phyloP scores from a whole-genome alignment of 2,888 invertebrate genomes.

The Chydorus sphaericus region DNA sequence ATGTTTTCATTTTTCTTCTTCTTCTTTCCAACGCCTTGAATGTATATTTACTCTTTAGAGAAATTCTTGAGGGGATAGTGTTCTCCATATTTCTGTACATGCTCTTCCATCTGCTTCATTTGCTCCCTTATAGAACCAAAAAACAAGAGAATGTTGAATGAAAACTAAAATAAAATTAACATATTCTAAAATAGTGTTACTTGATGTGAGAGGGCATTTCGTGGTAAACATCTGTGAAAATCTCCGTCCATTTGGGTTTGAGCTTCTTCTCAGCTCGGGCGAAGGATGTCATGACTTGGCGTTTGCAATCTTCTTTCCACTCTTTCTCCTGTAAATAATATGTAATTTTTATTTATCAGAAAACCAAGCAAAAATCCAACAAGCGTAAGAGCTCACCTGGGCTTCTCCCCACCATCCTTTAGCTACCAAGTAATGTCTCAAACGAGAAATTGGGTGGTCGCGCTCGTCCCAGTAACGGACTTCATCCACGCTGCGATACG shows the following conservation, averaged over 20 bases:
- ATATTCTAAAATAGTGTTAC: conserved; percentile 35
- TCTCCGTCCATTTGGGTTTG: conserved; percentile 72
- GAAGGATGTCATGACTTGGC: conserved; percentile 58
- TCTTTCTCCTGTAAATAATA: conserved; percentile 40
- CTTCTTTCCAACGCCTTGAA: not conserved
- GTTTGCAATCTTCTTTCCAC: conserved; percentile 50
- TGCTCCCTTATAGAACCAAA: conserved; percentile 53
- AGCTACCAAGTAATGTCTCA: conserved; percentile 61
- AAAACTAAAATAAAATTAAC: no score
- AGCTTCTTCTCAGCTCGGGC: conserved; percentile 67
- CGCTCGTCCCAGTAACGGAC: conserved; percentile 67
- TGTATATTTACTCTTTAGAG: conserved; percentile 9
- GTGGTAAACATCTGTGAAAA: conserved; percentile 84
- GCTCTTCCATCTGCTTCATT: conserved; percentile 63
- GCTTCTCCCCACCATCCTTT: conserved; percentile 67
- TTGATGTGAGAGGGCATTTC: conserved; percentile 62
- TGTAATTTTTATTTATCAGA: no score
- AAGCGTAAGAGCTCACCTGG: conserved; percentile 25
- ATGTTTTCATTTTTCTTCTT: not conserved
- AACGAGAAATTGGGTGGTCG: conserved; percentile 67
- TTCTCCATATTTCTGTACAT: conserved; percentile 63
- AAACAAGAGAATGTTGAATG: conserved; percentile 9
- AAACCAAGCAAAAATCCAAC: no score
- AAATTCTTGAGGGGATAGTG: conserved; percentile 61
- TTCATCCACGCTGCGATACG: conserved; percentile 73